Evolutionary conservation across 2,113 vertebrate species (phyloP).

Genomic region (Pluvianellus socialis): DNA sequence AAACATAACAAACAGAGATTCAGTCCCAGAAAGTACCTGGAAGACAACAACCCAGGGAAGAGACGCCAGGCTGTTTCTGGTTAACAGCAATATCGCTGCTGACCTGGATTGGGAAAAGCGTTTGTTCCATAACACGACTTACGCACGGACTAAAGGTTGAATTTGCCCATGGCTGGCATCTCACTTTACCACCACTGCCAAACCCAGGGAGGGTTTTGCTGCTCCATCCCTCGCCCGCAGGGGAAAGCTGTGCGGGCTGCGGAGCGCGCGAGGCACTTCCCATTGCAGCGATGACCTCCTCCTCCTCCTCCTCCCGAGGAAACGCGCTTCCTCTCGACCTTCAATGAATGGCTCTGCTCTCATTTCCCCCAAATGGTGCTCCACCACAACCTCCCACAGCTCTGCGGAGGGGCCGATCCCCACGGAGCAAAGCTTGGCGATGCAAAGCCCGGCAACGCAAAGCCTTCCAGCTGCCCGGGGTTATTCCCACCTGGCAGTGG

Average conservation of each 20-base stretch:
- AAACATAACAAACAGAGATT: background rate
- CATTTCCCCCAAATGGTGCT: background rate
- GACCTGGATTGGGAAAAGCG: background rate
- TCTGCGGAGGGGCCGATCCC: background rate
- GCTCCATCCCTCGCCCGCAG: accelerated
- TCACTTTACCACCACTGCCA: background rate
- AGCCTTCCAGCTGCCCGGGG: background rate
- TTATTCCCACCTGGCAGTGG: accelerated
- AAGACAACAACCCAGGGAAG: background rate
- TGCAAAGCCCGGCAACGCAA: background rate
- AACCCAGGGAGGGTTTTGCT: background rate
- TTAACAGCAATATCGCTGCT: background rate
- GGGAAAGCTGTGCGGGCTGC: background rate
- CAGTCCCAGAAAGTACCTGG: background rate
- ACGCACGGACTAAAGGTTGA: background rate
- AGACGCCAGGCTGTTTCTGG: background rate
- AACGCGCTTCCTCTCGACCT: background rate
- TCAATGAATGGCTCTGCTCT: background rate
- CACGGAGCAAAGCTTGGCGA: accelerated
- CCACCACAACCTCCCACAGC: background rate
- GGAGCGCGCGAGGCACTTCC: background rate
- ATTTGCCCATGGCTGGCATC: background rate
- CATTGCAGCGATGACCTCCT: background rate
- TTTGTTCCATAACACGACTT: background rate
- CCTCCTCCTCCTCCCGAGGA: background rate